phyloP scores from a whole-genome alignment of 2,797 vertebrate species.

The Psittacula derbiana region DNA sequence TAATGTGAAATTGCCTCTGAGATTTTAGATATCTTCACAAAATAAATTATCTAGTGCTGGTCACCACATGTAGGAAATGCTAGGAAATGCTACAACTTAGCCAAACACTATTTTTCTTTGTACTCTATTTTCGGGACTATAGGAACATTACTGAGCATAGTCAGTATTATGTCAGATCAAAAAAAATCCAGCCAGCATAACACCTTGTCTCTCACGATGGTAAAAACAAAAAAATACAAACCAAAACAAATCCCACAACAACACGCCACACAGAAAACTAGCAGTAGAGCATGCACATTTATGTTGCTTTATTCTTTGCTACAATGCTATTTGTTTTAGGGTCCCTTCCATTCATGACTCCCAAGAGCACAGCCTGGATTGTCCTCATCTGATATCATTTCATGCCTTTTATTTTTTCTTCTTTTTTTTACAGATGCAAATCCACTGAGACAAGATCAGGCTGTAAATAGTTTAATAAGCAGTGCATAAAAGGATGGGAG shows the following conservation, averaged over 20 bases:
- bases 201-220: neutral
- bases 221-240: neutral
- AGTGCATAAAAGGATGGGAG: neutral
- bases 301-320: neutral
- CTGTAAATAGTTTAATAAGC: neutral
- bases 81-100: neutral
- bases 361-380: neutral
- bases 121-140: neutral
- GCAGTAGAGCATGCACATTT: neutral
- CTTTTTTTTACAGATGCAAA: neutral
- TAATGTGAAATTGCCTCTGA: neutral
- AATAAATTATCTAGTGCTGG: neutral
- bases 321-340: neutral
- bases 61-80: neutral
- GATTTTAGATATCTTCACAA: neutral
- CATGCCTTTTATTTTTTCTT: neutral
- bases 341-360: neutral
- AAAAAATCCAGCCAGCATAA: neutral
- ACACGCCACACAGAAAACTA: neutral
- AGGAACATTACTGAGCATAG: neutral
- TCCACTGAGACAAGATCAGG: neutral
- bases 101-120: neutral
- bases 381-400: neutral
- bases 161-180: neutral
- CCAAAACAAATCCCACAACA: neutral